Evolutionary conservation across 2,113 vertebrate species (phyloP), one percentile per base, ranked within the genome.

Genomic region (Hypocryptadius cinnamomeus): DNA sequence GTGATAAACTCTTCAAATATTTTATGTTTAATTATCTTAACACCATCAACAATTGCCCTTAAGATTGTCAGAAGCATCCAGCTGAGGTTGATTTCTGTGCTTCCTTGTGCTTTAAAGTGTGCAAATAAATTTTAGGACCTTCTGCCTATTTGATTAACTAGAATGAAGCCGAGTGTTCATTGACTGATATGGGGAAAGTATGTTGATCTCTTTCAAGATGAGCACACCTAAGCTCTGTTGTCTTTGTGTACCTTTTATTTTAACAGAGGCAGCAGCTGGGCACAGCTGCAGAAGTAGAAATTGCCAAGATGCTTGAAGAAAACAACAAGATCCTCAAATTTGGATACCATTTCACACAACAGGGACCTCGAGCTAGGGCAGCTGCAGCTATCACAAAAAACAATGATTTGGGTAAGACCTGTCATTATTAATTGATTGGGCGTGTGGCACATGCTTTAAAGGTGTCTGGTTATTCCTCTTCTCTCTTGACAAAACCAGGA

Each of bases 311-410:
- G 99, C 97, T 99, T 95, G 99, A 99, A 92, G 98, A 98, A 92
- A 99, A 99, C 97, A 97, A 97, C 53, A 98, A 97, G 92, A 98
- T 99, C 79, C 97, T 99, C 74, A 99, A 99, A 95, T 99, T 99
- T 72, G 99, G 99, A 27, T 99, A 99, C 96, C 99, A 99, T 88
- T 99, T 99, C 97, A 98, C 97, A 54, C 99, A 99, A 88, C 99
- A 99, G 95, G 99, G 99, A 77, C 99, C 99, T 45, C 98, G 99
- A 68, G 96, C 99, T 92, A 98, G 99, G 78, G 99, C 99, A 74
- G 98, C 98, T 24, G 98, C 98, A 51, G 99, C 99, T 31, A 99
- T 99, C 97, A 99, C 99, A 48, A 99, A 99, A 97, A 99, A 99
- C 97, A 99, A 99, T 25, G 99, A 99, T 97, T 97, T 99, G 89